These are phyloP conservation scores for Bellardia bayeri DNA, from an alignment of 2,888 invertebrate genomes.

Conservation along the genomic window DNA sequence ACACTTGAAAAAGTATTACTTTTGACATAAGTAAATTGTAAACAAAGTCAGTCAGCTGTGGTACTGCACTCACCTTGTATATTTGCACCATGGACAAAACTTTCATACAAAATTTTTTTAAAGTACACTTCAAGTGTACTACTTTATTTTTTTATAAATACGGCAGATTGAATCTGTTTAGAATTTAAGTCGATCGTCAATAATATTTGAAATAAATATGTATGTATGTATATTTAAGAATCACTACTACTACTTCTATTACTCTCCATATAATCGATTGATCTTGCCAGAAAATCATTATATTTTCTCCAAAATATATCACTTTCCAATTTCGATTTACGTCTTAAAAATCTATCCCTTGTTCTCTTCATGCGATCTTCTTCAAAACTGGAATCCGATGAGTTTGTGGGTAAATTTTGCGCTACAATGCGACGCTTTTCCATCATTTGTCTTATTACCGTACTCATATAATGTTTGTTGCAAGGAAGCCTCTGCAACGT, in stretches of 20 bases:
- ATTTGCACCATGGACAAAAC: too few relatives aligned
- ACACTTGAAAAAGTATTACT: too few relatives aligned
- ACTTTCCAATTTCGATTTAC: slow-evolving; percentile 23
- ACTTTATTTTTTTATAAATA: too few relatives aligned
- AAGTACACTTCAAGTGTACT: too few relatives aligned
- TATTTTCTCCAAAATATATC: slow-evolving; percentile 41
- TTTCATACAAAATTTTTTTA: too few relatives aligned
- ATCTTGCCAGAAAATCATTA: slow-evolving; percentile 22
- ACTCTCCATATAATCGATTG: neutral
- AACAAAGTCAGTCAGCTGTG: too few relatives aligned
- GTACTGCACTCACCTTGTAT: too few relatives aligned
- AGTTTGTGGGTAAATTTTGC: neutral
- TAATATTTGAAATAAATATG: too few relatives aligned
- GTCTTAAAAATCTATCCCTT: neutral
- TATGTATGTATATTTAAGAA: neutral
- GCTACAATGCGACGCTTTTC: slow-evolving; percentile 9
- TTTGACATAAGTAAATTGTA: too few relatives aligned
- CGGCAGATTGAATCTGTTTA: too few relatives aligned
- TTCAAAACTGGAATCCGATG: slow-evolving; percentile 29
- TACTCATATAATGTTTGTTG: slow-evolving; percentile 2
- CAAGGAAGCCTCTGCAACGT: neutral
- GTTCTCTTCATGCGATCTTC: neutral
- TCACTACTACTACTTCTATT: neutral
- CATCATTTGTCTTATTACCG: neutral
- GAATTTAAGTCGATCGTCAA: too few relatives aligned